phyloP scores from a whole-genome alignment of 1,140 invertebrate species.

The Branchinecta lynchi region DNA sequence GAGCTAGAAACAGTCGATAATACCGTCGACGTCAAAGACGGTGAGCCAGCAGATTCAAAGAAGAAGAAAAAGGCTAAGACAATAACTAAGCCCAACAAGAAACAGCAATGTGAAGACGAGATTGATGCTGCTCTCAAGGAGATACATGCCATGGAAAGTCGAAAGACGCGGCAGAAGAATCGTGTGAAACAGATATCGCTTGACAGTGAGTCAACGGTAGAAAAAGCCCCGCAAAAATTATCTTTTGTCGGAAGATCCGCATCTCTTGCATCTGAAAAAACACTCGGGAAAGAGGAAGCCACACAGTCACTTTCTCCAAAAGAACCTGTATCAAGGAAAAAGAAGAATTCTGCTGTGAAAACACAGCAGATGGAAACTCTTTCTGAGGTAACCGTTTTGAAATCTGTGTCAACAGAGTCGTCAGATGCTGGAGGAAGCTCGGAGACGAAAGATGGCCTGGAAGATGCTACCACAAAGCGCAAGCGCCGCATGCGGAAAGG shows the following conservation, averaged over 20 bases:
- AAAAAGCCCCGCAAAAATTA: neutral
- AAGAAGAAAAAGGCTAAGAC: slow-evolving; percentile 36
- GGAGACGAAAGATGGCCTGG: neutral
- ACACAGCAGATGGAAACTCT: neutral
- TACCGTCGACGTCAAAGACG: slow-evolving; percentile 17
- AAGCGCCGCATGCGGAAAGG: slow-evolving; percentile 16
- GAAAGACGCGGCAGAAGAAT: slow-evolving; percentile 22
- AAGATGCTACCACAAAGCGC: slow-evolving; percentile 11
- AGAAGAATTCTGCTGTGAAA: neutral
- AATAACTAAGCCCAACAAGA: slow-evolving; percentile 25
- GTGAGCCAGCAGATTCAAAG: slow-evolving; percentile 13
- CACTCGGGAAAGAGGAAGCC: too few species aligned
- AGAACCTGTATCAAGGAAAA: neutral
- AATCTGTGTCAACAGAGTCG: neutral
- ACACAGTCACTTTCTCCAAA: too few species aligned
- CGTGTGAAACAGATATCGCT: neutral
- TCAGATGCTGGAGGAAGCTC: slow-evolving; percentile 10
- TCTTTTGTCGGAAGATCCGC: too few species aligned
- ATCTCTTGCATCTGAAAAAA: neutral
- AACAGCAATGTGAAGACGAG: slow-evolving; percentile 35
- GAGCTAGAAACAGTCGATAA: slow-evolving; percentile 21
- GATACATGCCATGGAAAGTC: slow-evolving; percentile 37
- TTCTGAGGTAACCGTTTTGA: neutral
- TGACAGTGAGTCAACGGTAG: neutral
- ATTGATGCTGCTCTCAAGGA: slow-evolving; percentile 43